Conservation (phyloP, 1,140 invertebrate species). For the Drosophila carrolli region DNA sequence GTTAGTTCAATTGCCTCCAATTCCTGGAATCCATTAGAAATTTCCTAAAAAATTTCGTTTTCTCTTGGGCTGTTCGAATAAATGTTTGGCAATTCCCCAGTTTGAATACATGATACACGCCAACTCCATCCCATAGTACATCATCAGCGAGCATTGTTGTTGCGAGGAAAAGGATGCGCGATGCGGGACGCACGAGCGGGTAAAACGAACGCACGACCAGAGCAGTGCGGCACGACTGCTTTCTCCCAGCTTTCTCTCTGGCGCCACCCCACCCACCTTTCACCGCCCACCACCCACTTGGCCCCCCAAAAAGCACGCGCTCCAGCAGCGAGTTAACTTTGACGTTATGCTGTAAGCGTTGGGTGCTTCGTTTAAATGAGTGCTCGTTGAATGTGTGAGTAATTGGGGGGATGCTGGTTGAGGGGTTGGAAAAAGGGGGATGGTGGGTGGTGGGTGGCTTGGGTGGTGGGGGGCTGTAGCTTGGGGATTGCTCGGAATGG, state of each 20-base stretch:
- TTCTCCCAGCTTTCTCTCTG: constrained; percentile 1
- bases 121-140: constrained; percentile 49
- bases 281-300: constrained; percentile 1
- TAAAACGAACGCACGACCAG: constrained; percentile 49
- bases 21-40: constrained; percentile 1
- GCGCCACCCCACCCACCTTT: neutral
- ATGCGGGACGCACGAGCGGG: constrained; percentile 54
- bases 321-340: constrained; percentile 75
- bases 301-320: constrained; percentile 42
- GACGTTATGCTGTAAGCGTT: constrained; percentile 76
- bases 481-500: constrained; percentile 37
- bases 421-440: neutral
- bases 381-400: constrained; percentile 82
- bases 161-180: constrained; percentile 57
- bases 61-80: neutral
- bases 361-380: constrained; percentile 82
- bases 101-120: constrained; percentile 8
- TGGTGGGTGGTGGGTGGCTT: neutral
- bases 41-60: neutral
- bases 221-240: constrained; percentile 37
- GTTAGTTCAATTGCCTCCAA: neutral
- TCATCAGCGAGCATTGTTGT: constrained; percentile 54
- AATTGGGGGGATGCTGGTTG: constrained; percentile 70
- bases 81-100: constrained; percentile 1
- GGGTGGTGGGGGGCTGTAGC: neutral